Base-by-base conservation (phyloP, 2,888 invertebrate species). In the Scaptomyza flava region DNA sequence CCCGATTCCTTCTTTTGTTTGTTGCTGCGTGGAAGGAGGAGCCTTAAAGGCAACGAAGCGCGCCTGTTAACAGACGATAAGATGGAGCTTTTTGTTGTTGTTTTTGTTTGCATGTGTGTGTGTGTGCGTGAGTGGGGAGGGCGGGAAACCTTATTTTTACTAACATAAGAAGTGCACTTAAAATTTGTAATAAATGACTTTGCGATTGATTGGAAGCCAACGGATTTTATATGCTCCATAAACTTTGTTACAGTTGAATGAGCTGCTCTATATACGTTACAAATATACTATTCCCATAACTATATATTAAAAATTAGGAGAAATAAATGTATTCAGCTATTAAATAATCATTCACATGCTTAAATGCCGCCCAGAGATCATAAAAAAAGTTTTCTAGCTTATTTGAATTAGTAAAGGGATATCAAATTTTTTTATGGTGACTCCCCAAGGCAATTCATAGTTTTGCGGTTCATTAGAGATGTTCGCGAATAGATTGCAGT, bases 141-240 rank as follows among this genome's bases (percentile, higher is more conserved):
- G 17, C 17, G 17, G n/a, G 20, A 5, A 66, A 61, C 68, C 85
- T 85, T 85, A 85, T 81, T 87, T 81, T 81, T 85, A 87, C 87
- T 68, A 81, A 81, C 82, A 81, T 79, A 87, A 65, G 75, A 66
- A 68, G 68, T 65, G 86, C 88, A 81, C 75, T 79, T 81, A 78
- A 84, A 82, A 82, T 82, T 86, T 88, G 86, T 87, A 63, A 85
- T 76, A 87, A 87, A 85, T 88, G 88, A 85, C 83, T 82, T 87
- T 79, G 73, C 70, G 85, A 82, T 88, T 82, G 86, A 82, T 81
- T 85, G 72, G 68, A 81, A 81, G 82, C 70, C 68, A 47, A 27
- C 11, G 43, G 61, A 60, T 59, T 80, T 82, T 76, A 66, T 76
- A 63, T 68, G 65, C 68, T 56, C 68, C 68, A 72, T 82, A 86